Base-by-base conservation (phyloP, 2,113 vertebrate species). In the Nymphicus hollandicus region DNA sequence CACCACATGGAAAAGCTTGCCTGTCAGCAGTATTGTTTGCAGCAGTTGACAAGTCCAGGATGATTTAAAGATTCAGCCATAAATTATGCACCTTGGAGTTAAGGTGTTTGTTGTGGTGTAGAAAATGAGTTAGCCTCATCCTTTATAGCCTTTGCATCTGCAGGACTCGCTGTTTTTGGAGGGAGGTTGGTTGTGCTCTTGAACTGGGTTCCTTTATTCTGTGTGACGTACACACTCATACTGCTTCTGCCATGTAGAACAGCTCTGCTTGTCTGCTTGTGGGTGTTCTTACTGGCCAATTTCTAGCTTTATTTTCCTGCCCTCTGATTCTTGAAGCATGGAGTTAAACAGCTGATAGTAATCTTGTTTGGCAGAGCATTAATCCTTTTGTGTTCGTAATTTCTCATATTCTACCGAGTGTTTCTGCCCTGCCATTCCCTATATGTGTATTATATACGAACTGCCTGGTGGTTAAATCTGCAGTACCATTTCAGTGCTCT, bases 391-490 rank as follows among this genome's bases (percentile, higher is more conserved):
- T n/a, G 18, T 53, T 80, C 11, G 22, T 29, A 8, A 39, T 22
- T 61, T n/a, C 19, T 46, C 2, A 11, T 76, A 16, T 46, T 52
- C 20, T 23, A 1, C 10, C 13, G 2, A 14, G 16, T 11, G 35
- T 39, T 68, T 29, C 18, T 79, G 46, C 46, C 7, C 39, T 58
- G 9, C n/a, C 5, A 1, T 50, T 72, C 41, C 6, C 10, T 41
- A 5, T 6, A 6, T 4, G 5, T 47, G 29, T 37, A n/a, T 41
- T 66, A 24, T 0, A 17, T 12, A 39, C 2, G 1, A 43, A 50
- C 17, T 50, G 47, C 22, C 17, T 19, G 7, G 17, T 22, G 20
- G n/a, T 61, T n/a, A 25, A 23, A 7, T 29, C 17, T 31, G 37
- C 46, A n/a, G 23, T 7, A 64, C 28, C 12, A 14, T 12, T 71